Percentiles rank a stretch among this genome's conserved stretches.
Conservation (phyloP, 2,797 vertebrate genomes). For the Crocodylus rhombifer region DNA sequence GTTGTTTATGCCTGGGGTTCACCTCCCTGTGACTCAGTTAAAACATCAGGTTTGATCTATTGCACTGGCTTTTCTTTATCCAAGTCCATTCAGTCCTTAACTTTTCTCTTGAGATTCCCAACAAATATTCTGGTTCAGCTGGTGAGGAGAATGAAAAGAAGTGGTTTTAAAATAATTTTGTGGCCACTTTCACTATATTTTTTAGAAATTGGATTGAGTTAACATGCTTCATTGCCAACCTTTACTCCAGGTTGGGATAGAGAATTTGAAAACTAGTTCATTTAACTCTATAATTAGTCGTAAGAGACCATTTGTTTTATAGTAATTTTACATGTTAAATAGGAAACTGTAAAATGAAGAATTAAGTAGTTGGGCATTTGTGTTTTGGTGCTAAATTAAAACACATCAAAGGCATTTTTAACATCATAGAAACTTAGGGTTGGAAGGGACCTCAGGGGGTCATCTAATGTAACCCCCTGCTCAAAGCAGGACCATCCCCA, state of each 20-base stretch:
- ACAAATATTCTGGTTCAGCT: neutral
- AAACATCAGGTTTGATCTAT: too few species aligned
- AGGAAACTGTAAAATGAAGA: slow-evolving; percentile 19
- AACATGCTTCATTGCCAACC: neutral
- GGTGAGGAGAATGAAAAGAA: slow-evolving; percentile 10
- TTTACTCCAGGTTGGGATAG: neutral
- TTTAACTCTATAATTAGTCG: neutral
- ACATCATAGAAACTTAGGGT: too few species aligned
- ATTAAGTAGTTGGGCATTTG: neutral
- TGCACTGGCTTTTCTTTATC: neutral
- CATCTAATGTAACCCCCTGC: too few species aligned
- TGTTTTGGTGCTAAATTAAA: neutral
- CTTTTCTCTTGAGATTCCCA: neutral
- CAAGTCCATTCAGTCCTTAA: neutral
- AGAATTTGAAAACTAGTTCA: slow-evolving; percentile 24
- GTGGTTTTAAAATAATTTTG: slow-evolving; percentile 18
- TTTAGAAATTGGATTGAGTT: slow-evolving; percentile 47
- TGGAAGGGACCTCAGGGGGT: too few species aligned
- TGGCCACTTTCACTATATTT: slow-evolving; percentile 6
- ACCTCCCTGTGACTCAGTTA: neutral
- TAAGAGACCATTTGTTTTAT: slow-evolving; percentile 29
- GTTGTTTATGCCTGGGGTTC: neutral
- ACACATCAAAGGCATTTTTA: neutral
- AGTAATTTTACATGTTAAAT: slow-evolving; percentile 7
- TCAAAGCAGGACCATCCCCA: too few species aligned